Evolutionary conservation across 2,888 invertebrate genomes (phyloP).

Genomic region (Chironomus riparius): DNA sequence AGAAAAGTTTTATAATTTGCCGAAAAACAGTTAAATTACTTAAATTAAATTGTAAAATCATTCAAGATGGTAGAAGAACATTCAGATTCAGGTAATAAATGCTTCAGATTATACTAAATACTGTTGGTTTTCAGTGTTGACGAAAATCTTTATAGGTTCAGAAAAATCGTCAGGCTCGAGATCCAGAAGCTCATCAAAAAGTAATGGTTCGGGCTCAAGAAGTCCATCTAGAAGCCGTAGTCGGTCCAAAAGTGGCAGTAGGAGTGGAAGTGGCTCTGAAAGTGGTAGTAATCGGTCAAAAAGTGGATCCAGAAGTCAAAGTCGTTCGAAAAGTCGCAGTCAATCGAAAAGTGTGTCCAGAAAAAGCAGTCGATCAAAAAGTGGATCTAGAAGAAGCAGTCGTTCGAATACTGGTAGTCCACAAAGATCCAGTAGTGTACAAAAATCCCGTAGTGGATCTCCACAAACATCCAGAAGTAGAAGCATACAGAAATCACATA

Average conservation of each 20-base stretch:
- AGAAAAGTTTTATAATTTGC: no score
- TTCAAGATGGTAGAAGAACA: neutral
- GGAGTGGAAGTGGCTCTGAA: neutral
- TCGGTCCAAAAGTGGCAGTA: neutral
- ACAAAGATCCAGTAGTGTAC: neutral
- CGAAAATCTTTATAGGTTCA: neutral
- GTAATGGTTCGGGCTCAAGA: neutral
- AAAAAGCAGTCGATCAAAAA: neutral
- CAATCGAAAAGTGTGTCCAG: neutral
- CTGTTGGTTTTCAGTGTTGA: neutral
- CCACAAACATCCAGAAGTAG: slow-evolving; percentile 8
- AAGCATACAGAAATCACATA: neutral
- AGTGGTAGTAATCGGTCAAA: neutral
- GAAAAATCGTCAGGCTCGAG: slow-evolving; percentile 31
- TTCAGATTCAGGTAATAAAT: slow-evolving; percentile 9
- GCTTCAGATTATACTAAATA: neutral
- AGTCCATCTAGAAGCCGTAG: neutral
- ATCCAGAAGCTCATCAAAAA: slow-evolving; percentile 28
- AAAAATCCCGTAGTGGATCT: slow-evolving; percentile 25
- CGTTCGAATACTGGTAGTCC: neutral
- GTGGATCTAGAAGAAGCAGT: neutral
- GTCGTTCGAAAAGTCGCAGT: neutral
- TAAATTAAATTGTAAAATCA: no score
- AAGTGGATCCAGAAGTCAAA: neutral
- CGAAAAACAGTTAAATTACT: no score